Base-by-base conservation (phyloP, 2,888 invertebrate species). In the Cabera pusaria region DNA sequence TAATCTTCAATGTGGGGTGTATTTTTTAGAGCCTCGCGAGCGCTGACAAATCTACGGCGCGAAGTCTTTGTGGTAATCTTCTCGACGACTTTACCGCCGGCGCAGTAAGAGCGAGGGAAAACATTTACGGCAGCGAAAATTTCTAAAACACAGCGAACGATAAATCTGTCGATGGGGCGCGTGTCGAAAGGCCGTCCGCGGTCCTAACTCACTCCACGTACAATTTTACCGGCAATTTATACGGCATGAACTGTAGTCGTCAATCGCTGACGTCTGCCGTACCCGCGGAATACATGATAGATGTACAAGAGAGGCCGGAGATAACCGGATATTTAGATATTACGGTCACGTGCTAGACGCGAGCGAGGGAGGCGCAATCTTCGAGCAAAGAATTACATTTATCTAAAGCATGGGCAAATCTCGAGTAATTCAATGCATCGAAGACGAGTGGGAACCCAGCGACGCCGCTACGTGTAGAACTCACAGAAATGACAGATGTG, bases 181-280 rank as follows among this genome's bases (percentile, higher is more conserved):
- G 64, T 32, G 34, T 31, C 65, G 68, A 74, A 72, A 74, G 78
- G 71, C 70, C 70, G 73, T 77, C 78, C 72, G 72, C 70, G 67
- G 69, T 57, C 75, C 81, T 85, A 83, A 85, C 76, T 85, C 81
- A 81, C 80, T 77, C 54, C 67, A 72, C 73, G 70, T 68, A 76
- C 78, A 76, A 81, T 80, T 84, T 82, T 72, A 77, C 74, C 70
- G 72, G 72, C 76, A 80, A 83, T 86, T 83, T 84, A 84, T 81
- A 80, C 78, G 72, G 63, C 76, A 81, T 79, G 75, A 79, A 85
- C 82, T 81, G 79, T 80, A 83, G 78, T 86, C 83, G 87, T 86
- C 86, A 79, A 86, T 78, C 57, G 85, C 85, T 86, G 80, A 86
- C 83, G 81, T 75, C 69, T 64, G 72, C 34, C 74, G 76, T 79